phyloP scores from a whole-genome alignment of 2,113 vertebrate species.

The Perca fluviatilis region DNA sequence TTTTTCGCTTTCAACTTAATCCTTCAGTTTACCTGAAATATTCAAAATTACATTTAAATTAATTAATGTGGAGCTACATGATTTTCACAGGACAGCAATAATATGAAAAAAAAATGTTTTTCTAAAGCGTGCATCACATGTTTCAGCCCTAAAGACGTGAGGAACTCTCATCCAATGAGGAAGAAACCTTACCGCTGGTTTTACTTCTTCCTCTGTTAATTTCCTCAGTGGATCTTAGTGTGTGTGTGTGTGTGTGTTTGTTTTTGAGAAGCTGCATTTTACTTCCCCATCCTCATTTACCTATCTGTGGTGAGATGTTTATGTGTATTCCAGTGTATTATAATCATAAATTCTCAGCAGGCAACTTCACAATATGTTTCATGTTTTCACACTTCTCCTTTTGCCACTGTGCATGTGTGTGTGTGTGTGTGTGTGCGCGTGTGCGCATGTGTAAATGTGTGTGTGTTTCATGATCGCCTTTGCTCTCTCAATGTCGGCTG shows the following conservation, averaged over 20 bases:
- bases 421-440: constrained; percentile 14
- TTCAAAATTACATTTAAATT: background rate
- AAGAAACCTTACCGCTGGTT: constrained; percentile 51
- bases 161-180: constrained; percentile 61
- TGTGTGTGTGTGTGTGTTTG: constrained; percentile 1
- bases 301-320: constrained; percentile 42
- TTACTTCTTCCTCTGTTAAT: constrained; percentile 55
- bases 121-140: background rate
- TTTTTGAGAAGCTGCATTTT: constrained; percentile 29
- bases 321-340: constrained; percentile 52
- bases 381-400: constrained; percentile 75
- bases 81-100: background rate
- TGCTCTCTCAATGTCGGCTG: constrained; percentile 75
- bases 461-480: constrained; percentile 55
- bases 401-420: constrained; percentile 21
- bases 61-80: background rate
- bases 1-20: background rate
- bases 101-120: background rate
- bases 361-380: constrained; percentile 64
- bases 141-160: background rate
- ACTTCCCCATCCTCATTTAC: constrained; percentile 76
- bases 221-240: constrained; percentile 48
- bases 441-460: constrained; percentile 15
- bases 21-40: background rate
- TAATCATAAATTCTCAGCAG: constrained; percentile 70